These are phyloP conservation scores for Caerostris darwini DNA, from an alignment of 1,140 invertebrate species.

Conservation along the genomic window DNA sequence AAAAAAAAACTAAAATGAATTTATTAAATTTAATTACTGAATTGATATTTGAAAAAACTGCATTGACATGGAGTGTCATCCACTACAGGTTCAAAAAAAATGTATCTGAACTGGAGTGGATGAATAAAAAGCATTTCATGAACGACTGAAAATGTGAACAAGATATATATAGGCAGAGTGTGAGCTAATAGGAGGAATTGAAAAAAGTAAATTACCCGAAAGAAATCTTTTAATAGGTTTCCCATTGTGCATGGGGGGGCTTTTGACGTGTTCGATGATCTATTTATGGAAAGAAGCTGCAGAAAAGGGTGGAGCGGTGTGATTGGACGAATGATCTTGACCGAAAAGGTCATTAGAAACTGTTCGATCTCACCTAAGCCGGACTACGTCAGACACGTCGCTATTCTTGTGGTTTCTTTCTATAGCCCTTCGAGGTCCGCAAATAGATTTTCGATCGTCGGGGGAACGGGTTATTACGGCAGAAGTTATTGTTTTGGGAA, in stretches of 20 bases:
- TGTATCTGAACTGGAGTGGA: too few species aligned
- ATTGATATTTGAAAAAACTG: too few species aligned
- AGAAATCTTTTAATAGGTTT: too few species aligned
- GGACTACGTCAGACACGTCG: conserved; percentile 24
- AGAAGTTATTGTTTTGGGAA: not conserved
- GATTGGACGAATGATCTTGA: conserved; percentile 51
- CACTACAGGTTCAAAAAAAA: too few species aligned
- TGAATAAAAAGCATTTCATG: too few species aligned
- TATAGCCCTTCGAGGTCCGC: not conserved
- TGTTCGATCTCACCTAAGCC: not conserved
- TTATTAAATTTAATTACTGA: too few species aligned
- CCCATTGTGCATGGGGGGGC: not conserved
- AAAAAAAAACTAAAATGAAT: too few species aligned
- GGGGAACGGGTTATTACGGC: not conserved
- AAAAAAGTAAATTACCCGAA: too few species aligned
- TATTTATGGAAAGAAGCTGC: not conserved
- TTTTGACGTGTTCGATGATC: not conserved
- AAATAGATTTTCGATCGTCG: conserved; percentile 63
- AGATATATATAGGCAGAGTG: too few species aligned
- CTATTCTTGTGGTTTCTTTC: conserved; percentile 52
- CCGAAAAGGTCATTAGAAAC: conserved; percentile 21
- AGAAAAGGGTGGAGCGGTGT: not conserved
- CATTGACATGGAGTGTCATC: too few species aligned
- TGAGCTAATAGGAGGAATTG: too few species aligned
- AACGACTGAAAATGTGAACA: too few species aligned